A percentile compares a stretch with the other conserved stretches of the same genome.
phyloP scores from a whole-genome alignment of 2,888 invertebrate species.

The Phania funesta region DNA sequence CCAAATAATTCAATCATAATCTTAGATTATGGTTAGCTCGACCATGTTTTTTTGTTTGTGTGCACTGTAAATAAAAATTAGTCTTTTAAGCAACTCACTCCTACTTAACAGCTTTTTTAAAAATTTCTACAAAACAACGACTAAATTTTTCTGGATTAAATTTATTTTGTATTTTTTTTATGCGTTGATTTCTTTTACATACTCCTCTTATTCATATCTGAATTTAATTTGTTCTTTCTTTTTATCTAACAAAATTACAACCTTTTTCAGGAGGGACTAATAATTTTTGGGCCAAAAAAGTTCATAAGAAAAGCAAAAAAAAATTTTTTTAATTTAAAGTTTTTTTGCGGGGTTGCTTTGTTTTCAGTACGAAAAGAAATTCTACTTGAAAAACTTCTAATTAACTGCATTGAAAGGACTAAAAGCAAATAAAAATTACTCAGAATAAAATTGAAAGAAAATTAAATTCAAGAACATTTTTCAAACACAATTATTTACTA shows the following conservation, averaged over 20 bases:
- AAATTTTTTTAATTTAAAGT: not conserved
- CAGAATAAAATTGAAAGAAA: not conserved
- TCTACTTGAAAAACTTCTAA: constrained; percentile 48
- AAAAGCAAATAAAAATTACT: not conserved
- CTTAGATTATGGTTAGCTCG: too few species aligned
- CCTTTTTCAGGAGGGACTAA: not conserved
- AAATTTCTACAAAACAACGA: too few species aligned
- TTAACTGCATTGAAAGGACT: constrained; percentile 30
- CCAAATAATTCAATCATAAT: too few species aligned
- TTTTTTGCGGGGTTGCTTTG: not conserved
- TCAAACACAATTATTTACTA: not conserved
- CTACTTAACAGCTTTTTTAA: too few species aligned
- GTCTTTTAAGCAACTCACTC: too few species aligned
- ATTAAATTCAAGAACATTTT: not conserved
- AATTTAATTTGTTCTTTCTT: not conserved
- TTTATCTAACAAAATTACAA: not conserved
- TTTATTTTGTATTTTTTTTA: not conserved
- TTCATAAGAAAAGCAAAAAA: not conserved
- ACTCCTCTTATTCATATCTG: not conserved
- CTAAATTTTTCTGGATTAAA: too few species aligned
- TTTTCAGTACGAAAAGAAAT: constrained; percentile 28
- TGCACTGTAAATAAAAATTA: too few species aligned
- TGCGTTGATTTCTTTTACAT: not conserved
- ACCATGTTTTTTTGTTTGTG: too few species aligned
- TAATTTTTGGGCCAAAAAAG: not conserved